These are phyloP conservation scores for Lepisosteus oculatus DNA, from an alignment of 2,113 vertebrate species.

Conservation along the genomic window DNA sequence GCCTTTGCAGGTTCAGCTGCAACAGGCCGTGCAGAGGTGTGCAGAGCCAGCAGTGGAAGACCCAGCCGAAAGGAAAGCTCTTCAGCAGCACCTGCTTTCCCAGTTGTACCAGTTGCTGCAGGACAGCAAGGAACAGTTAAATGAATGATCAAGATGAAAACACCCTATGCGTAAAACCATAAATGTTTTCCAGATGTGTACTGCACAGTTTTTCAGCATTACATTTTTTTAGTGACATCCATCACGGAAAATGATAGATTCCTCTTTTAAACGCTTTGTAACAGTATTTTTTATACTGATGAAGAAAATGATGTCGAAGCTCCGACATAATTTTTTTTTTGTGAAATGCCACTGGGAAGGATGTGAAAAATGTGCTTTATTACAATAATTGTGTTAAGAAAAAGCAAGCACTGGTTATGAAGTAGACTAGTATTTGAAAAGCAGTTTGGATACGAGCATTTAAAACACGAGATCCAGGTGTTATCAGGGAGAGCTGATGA, in stretches of 20 bases:
- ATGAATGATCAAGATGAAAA: conserved; percentile 10
- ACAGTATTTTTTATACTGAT: too few species aligned
- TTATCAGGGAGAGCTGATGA: too few species aligned
- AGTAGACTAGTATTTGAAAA: too few species aligned
- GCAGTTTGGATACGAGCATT: too few species aligned
- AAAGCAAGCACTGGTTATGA: too few species aligned
- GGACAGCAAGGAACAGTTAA: conserved; percentile 58
- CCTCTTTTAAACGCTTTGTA: background rate
- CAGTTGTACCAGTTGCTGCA: conserved; percentile 73
- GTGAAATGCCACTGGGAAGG: too few species aligned
- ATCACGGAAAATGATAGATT: background rate
- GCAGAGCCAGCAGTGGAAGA: conserved; percentile 47
- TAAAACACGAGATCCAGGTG: too few species aligned
- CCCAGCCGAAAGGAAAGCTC: background rate
- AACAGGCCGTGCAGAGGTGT: conserved; percentile 78
- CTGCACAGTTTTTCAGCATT: background rate
- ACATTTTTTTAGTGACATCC: background rate
- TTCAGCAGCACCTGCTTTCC: conserved; percentile 57
- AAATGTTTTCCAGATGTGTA: background rate
- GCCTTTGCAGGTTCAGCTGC: conserved; percentile 77
- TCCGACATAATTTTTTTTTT: too few species aligned
- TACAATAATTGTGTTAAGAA: too few species aligned
- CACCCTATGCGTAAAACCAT: conserved; percentile 26
- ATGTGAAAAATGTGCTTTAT: too few species aligned
- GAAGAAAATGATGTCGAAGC: too few species aligned